Percentiles rank a stretch among this genome's conserved stretches.
Conservation (phyloP, 2,797 vertebrate genomes). For the Sebastes taczanowskii region DNA sequence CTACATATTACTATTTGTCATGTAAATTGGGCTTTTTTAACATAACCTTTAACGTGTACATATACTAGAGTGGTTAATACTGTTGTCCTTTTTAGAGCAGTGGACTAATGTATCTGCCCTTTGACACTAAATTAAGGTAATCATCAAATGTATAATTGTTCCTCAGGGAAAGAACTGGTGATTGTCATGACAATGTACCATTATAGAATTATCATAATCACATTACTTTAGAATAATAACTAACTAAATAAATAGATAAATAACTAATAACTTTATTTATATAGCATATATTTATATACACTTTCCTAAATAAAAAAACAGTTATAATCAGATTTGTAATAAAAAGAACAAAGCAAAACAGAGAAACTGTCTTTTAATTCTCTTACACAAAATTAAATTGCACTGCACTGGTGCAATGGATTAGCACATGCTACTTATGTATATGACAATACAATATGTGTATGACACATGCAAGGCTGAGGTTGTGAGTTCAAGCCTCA, state of each 20-base stretch:
- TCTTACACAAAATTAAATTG: neutral
- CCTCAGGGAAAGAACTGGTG: neutral
- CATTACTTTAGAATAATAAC: neutral
- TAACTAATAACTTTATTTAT: neutral
- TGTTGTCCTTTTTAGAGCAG: neutral
- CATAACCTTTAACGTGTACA: neutral
- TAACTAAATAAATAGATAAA: too few species aligned
- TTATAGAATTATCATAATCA: neutral
- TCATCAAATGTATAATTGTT: neutral
- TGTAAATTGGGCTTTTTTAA: neutral
- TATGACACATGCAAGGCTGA: neutral
- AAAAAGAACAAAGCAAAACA: neutral
- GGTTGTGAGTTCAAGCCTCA: neutral
- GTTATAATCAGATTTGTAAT: neutral
- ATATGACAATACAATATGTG: neutral
- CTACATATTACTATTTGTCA: neutral
- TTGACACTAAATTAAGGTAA: neutral
- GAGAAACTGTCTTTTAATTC: neutral
- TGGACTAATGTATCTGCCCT: neutral
- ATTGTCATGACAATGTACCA: neutral
- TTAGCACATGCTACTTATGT: neutral
- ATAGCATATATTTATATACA: neutral
- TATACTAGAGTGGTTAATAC: neutral
- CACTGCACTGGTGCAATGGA: neutral
- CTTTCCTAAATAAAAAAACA: neutral